These are phyloP conservation scores for Hozukius guyotensis DNA, from an alignment of 2,797 vertebrate genomes.

Conservation along the genomic window DNA sequence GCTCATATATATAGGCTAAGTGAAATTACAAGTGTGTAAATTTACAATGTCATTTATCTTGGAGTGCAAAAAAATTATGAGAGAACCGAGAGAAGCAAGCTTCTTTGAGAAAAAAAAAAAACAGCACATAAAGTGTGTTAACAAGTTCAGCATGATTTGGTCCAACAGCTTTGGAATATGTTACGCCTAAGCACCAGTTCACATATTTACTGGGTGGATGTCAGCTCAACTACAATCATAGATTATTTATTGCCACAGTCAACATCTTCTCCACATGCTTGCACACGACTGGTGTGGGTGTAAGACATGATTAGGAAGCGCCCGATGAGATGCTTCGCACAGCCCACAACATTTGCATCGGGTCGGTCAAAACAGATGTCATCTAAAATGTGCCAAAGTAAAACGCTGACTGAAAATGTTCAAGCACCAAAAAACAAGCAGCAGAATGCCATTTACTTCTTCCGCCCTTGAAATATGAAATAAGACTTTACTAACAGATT, in stretches of 20 bases:
- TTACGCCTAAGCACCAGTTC: background rate
- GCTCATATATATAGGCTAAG: background rate
- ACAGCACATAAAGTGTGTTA: background rate
- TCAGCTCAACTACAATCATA: constrained; percentile 9
- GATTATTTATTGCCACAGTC: constrained; percentile 32
- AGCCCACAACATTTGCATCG: constrained; percentile 25
- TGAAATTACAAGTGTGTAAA: background rate
- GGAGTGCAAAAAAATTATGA: background rate
- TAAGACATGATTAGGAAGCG: background rate
- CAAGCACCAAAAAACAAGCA: background rate
- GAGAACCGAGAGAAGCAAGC: background rate
- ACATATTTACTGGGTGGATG: background rate
- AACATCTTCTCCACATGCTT: constrained; percentile 21
- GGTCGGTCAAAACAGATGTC: background rate
- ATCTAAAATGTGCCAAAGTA: constrained; percentile 12
- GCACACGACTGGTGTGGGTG: constrained; percentile 10
- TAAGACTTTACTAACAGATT: background rate
- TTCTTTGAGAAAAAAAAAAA: background rate
- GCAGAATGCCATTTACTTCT: background rate
- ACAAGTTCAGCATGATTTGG: constrained; percentile 2
- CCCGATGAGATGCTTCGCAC: constrained; percentile 22
- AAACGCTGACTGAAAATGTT: constrained; percentile 6
- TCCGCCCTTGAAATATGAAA: background rate
- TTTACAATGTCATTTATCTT: background rate
- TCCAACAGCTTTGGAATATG: background rate